Evolutionary conservation across 1,140 invertebrate species (phyloP), one percentile per base, ranked within the genome.

Genomic region (Anastrepha obliqua): DNA sequence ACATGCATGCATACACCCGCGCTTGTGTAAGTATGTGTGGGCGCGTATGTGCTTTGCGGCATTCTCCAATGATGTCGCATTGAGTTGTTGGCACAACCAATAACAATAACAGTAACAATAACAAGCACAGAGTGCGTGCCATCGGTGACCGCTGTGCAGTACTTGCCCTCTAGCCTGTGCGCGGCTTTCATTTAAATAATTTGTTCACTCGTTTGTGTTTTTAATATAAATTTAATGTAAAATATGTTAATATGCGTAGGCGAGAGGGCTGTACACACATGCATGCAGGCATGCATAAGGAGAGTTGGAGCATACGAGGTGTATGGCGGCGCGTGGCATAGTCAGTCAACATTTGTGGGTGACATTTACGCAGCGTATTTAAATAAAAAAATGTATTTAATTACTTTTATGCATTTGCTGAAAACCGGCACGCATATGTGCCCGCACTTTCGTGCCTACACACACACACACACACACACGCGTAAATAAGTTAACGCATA

Each of bases 221-320:
- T 81, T 81, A 81, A 81, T 81, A 81, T 58, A 81, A 58, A 81
- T 81, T 81, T 81, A 81, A 81, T 81, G 74, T 58, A 8, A 55
- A 81, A 81, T 81, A 81, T 81, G 55, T 55, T 81, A 81, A 47
- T 55, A 29, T 55, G 47, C 47, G 2, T 3, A 29, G n/a, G 15
- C n/a, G 60, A 62, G 60, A 62, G 15, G 60, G n/a, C 15, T 17
- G 6, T 5, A 13, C 9, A 62, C 13, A 9, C 15, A 62, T n/a
- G 2, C 51, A 55, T 55, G 51, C 11, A 8, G 1, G 11, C 11
- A 55, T 13, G 60, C 13, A 29, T 29, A 29, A 29, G 29, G 29
- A 29, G 29, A 29, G 29, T 29, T 29, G 29, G 29, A 0, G 29
- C 29, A 29, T 29, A 29, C 29, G 29, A 29, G 29, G 29, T 29